Conservation (phyloP, 2,113 vertebrate genomes). For the Excalfactoria chinensis region DNA sequence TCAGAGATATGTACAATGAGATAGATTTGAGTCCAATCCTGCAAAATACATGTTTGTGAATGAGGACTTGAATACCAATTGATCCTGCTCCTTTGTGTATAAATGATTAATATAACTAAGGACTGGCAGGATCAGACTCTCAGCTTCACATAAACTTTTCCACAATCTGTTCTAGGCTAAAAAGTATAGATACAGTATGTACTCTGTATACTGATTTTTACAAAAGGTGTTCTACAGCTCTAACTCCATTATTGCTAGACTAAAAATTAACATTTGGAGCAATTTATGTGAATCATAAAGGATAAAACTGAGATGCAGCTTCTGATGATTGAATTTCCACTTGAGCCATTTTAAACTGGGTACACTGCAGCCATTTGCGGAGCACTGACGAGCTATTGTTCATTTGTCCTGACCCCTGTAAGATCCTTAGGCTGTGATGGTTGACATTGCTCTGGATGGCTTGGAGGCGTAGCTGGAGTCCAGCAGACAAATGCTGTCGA, state of each 20-base stretch:
- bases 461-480: slow-evolving; percentile 95
- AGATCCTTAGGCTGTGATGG: slow-evolving; percentile 90
- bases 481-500: slow-evolving; percentile 93
- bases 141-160: slow-evolving; percentile 45
- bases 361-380: slow-evolving; percentile 97
- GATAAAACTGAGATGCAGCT: slow-evolving; percentile 98
- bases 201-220: slow-evolving; percentile 63
- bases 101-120: neutral
- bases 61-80: neutral
- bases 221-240: slow-evolving; percentile 75
- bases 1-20: slow-evolving; percentile 74
- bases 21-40: slow-evolving; percentile 43
- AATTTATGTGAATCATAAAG: slow-evolving; percentile 85
- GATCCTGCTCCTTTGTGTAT: neutral
- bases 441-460: slow-evolving; percentile 97
- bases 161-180: slow-evolving; percentile 69
- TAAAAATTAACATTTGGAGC: slow-evolving; percentile 70
- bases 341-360: slow-evolving; percentile 99
- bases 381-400: slow-evolving; percentile 85
- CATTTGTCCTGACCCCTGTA: slow-evolving; percentile 79
- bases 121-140: slow-evolving; percentile 26
- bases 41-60: neutral
- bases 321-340: slow-evolving; percentile 99
- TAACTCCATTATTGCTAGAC: slow-evolving; percentile 84
- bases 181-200: slow-evolving; percentile 75